These are phyloP conservation scores for Drosophila repleta DNA, from an alignment of 1,140 invertebrate species.

Conservation along the genomic window DNA sequence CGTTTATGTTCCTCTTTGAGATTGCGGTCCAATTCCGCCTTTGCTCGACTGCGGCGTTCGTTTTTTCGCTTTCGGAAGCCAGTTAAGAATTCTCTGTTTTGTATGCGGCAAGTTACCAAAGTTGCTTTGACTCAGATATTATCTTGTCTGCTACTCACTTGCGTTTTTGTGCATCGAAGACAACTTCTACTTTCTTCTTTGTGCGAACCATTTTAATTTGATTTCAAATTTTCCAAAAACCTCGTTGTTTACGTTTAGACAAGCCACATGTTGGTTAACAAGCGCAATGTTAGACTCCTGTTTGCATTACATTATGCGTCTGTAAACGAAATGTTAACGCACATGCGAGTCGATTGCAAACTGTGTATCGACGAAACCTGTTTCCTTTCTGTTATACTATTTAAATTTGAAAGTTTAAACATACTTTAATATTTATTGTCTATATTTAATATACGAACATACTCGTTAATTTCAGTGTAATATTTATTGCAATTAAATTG, in stretches of 20 bases:
- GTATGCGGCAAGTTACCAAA: background rate
- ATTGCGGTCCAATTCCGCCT: slow-evolving; percentile 88
- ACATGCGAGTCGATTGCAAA: background rate
- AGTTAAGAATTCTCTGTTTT: slow-evolving; percentile 88
- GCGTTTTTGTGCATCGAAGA: slow-evolving; percentile 87
- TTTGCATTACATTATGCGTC: background rate
- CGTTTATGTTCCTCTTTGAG: slow-evolving; percentile 90
- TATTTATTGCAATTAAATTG: slow-evolving; percentile 37
- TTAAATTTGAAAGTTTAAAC: background rate
- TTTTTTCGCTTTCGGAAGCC: slow-evolving; percentile 91
- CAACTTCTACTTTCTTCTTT: slow-evolving; percentile 86
- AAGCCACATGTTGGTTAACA: slow-evolving; percentile 41
- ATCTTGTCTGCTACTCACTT: slow-evolving; percentile 83
- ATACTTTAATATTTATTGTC: slow-evolving; percentile 2
- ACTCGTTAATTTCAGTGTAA: slow-evolving; percentile 13
- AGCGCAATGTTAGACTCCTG: slow-evolving; percentile 9
- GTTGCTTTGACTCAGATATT: background rate
- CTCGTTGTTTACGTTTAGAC: slow-evolving; percentile 57
- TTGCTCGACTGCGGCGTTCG: slow-evolving; percentile 88
- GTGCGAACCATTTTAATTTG: slow-evolving; percentile 55
- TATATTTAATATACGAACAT: slow-evolving; percentile 1
- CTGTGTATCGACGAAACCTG: background rate
- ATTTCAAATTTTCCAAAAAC: slow-evolving; percentile 9
- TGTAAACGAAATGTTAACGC: slow-evolving; percentile 1
- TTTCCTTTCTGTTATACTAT: background rate